Percentiles rank a stretch among this genome's conserved stretches.
Evolutionary conservation across 2,888 invertebrate genomes (phyloP).

Genomic region (Yponomeuta evonymella): DNA sequence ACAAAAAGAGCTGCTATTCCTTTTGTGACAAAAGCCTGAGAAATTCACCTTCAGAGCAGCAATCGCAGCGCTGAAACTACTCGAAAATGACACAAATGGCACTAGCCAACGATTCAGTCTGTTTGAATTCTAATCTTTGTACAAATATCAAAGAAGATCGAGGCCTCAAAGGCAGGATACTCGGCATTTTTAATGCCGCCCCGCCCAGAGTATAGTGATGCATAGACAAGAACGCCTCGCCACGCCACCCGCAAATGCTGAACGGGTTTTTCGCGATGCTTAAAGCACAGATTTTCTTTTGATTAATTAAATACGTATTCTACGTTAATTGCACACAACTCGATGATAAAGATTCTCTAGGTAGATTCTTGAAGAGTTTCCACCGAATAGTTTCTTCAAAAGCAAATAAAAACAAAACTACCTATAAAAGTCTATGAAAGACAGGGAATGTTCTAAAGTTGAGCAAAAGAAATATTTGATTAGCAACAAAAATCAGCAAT

Average conservation of each 20-base stretch:
- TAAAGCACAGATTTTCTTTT: background rate
- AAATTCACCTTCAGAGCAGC: slow-evolving; percentile 5
- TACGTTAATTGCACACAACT: no score
- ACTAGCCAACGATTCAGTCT: slow-evolving; percentile 5
- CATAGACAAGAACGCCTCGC: background rate
- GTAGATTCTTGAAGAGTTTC: background rate
- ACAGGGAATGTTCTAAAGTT: no score
- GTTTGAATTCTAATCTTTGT: slow-evolving; percentile 16
- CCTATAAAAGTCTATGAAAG: no score
- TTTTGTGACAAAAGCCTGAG: background rate
- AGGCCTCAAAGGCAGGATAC: slow-evolving; percentile 12
- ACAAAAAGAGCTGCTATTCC: background rate
- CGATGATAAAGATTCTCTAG: background rate
- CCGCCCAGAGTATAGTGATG: background rate
- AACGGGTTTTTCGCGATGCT: background rate
- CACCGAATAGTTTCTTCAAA: background rate
- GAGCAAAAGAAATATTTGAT: no score
- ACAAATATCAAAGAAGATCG: slow-evolving; percentile 16
- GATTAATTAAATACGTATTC: background rate
- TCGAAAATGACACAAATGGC: slow-evolving; percentile 7
- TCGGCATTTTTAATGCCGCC: slow-evolving; percentile 8
- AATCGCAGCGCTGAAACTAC: slow-evolving; percentile 12
- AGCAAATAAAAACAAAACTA: no score
- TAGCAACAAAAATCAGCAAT: no score
- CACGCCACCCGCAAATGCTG: background rate